Conservation (phyloP, 1,140 invertebrate species). For the Pectinophora gossypiella region DNA sequence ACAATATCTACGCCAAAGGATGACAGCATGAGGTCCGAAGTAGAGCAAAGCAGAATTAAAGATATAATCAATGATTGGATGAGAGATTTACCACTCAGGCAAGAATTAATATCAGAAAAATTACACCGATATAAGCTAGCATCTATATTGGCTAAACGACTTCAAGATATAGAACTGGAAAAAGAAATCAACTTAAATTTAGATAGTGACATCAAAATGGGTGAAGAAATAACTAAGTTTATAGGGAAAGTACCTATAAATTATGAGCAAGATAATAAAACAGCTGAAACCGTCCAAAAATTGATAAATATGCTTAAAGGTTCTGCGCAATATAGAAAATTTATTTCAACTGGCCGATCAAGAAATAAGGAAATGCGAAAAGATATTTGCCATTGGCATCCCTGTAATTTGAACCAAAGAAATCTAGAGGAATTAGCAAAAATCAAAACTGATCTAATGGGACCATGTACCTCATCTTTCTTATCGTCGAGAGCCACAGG, state of each 20-base stretch:
- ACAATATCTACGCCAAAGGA: constrained; percentile 27
- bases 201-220: neutral
- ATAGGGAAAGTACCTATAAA: neutral
- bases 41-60: constrained; percentile 25
- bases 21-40: constrained; percentile 20
- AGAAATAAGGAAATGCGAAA: neutral
- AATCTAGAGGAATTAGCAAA: neutral
- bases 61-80: constrained; percentile 24
- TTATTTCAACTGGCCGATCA: neutral
- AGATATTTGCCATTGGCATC: neutral
- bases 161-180: neutral
- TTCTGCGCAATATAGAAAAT: neutral
- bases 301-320: neutral
- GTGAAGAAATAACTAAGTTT: neutral
- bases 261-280: neutral
- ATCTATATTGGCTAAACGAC: neutral
- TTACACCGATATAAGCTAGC: neutral
- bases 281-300: neutral
- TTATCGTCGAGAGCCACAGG: neutral
- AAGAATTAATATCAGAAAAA: neutral
- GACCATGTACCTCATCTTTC: neutral
- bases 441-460: neutral
- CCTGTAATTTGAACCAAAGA: neutral
- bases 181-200: neutral
- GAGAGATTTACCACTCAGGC: constrained; percentile 11